Percentiles rank a stretch among this genome's conserved stretches.
phyloP scores from a whole-genome alignment of 2,888 invertebrate species.

The Phania funesta region DNA sequence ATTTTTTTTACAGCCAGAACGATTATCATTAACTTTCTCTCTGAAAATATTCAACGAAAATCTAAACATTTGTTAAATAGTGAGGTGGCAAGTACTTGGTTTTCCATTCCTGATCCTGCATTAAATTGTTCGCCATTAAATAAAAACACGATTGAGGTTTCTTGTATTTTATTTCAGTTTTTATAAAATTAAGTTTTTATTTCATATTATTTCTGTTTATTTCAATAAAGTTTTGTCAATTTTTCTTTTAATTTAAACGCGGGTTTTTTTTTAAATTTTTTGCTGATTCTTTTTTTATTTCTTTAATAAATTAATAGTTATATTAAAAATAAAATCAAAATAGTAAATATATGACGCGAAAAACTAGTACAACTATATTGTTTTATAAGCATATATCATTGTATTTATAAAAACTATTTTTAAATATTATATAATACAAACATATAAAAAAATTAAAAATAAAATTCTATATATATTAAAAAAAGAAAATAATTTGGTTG shows the following conservation, averaged over 20 bases:
- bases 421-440: conserved; percentile 59
- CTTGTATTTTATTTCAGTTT: conserved; percentile 42
- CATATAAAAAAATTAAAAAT: conserved; percentile 53
- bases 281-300: conserved; percentile 10
- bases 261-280: conserved; percentile 1
- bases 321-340: conserved; percentile 32
- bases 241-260: conserved; percentile 10
- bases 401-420: conserved; percentile 49
- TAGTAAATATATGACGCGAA: conserved; percentile 51
- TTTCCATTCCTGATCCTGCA: neutral
- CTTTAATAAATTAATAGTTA: conserved; percentile 58
- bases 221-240: conserved; percentile 40
- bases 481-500: conserved; percentile 22
- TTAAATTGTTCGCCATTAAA: neutral
- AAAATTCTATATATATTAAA: conserved; percentile 23
- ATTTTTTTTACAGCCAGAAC: no score
- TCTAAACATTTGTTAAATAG: no score
- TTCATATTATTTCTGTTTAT: conserved; percentile 5
- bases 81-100: no score
- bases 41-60: no score
- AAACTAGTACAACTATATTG: conserved; percentile 53
- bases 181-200: conserved; percentile 58
- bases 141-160: conserved; percentile 19
- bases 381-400: conserved; percentile 52
- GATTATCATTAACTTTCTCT: no score